These are phyloP conservation scores for Vidua chalybeata DNA, from an alignment of 2,113 vertebrate species.

Conservation along the genomic window DNA sequence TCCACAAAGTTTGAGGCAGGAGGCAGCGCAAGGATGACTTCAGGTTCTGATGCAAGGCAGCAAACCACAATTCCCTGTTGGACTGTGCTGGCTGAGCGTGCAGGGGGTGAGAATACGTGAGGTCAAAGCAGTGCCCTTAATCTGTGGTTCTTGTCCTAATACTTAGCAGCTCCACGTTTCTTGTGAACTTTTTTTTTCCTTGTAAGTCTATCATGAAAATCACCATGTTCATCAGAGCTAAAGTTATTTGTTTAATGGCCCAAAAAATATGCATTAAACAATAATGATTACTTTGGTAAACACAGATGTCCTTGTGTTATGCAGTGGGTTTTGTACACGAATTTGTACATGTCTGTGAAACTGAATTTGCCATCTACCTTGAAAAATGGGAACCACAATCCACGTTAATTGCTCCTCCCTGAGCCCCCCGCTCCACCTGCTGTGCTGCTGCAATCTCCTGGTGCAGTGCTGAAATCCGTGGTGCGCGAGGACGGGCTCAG, in stretches of 20 bases:
- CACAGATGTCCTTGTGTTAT: slow-evolving; percentile 34
- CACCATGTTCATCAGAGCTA: slow-evolving; percentile 58
- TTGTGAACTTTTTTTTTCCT: background rate
- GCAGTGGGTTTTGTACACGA: background rate
- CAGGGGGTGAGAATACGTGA: background rate
- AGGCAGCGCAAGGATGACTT: background rate
- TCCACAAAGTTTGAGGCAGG: background rate
- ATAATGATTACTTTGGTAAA: slow-evolving; percentile 61
- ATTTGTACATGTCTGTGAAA: background rate
- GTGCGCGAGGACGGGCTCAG: background rate
- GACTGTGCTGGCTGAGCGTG: background rate
- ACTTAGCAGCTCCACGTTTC: background rate
- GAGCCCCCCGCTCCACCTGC: background rate
- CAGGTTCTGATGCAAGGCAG: background rate
- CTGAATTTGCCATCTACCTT: background rate
- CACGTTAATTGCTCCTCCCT: background rate
- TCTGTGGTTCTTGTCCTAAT: background rate
- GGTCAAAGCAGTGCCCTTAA: background rate
- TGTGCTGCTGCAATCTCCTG: slow-evolving; percentile 19
- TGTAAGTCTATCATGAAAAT: slow-evolving; percentile 38
- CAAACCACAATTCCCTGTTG: background rate
- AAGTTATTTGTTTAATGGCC: slow-evolving; percentile 68
- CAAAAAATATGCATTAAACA: slow-evolving; percentile 55
- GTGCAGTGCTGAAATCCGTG: background rate
- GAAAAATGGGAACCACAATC: background rate